Conservation (phyloP, 2,888 invertebrate genomes). For the Amiota minor region DNA sequence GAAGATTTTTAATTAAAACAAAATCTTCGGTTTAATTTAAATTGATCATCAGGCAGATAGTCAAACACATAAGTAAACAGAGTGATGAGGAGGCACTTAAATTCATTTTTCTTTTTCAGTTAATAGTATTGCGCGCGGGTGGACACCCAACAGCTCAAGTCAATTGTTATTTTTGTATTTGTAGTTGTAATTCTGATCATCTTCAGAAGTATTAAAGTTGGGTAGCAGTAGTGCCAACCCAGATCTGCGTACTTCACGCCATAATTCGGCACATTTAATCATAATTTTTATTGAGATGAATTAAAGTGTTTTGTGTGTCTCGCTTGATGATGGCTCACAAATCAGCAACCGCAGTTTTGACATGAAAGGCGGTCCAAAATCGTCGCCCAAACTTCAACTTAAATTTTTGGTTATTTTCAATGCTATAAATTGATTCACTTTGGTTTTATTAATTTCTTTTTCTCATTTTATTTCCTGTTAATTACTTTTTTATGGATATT, state of each 20-base stretch:
- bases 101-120: not conserved
- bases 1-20: conserved; percentile 68
- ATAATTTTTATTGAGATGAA: conserved; percentile 46
- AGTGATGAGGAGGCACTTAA: not conserved
- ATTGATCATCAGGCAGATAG: conserved; percentile 55
- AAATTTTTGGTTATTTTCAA: conserved; percentile 7
- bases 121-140: conserved; percentile 30
- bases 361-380: conserved; percentile 58
- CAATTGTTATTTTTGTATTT: not conserved
- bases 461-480: not conserved
- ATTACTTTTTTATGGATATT: not conserved
- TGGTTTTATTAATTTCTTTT: conserved; percentile 1
- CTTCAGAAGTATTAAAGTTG: not conserved
- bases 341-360: conserved; percentile 64
- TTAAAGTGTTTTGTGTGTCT: conserved; percentile 58
- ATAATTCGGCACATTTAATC: conserved; percentile 41
- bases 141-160: conserved; percentile 10
- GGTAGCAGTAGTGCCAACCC: not conserved
- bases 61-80: not conserved
- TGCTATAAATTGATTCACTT: not conserved
- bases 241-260: not conserved
- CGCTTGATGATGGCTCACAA: conserved; percentile 39
- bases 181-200: not conserved
- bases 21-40: conserved; percentile 66
- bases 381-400: conserved; percentile 7